These are phyloP conservation scores for Platyscapa corneri DNA, from an alignment of 1,140 invertebrate genomes.

Conservation along the genomic window DNA sequence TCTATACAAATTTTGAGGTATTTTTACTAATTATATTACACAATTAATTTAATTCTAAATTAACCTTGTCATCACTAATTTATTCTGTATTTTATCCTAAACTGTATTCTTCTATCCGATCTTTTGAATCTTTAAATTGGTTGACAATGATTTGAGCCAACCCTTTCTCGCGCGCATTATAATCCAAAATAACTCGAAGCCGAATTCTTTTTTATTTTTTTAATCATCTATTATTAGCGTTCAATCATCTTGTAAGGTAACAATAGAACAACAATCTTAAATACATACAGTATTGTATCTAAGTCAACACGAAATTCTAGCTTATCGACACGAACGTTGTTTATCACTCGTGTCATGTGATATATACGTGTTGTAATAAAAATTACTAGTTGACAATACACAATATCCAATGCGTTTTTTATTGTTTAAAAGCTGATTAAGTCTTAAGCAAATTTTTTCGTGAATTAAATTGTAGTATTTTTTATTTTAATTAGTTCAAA, in stretches of 20 bases:
- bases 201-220: neutral
- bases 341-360: neutral
- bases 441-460: neutral
- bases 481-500: no score
- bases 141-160: no score
- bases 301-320: neutral
- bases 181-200: no score
- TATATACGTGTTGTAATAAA: constrained; percentile 2
- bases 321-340: constrained; percentile 18
- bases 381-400: neutral
- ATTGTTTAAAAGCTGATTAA: neutral
- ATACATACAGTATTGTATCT: neutral
- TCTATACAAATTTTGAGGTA: no score
- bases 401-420: neutral
- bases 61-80: no score
- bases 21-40: no score
- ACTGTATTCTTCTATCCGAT: no score
- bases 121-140: no score
- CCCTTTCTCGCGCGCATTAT: no score
- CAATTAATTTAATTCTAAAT: no score
- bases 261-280: neutral
- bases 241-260: neutral
- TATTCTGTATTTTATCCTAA: no score
- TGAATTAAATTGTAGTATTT: neutral
- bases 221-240: neutral